These are phyloP conservation scores for Pogonophryne albipinna DNA, from an alignment of 2,797 vertebrate species.

Conservation along the genomic window DNA sequence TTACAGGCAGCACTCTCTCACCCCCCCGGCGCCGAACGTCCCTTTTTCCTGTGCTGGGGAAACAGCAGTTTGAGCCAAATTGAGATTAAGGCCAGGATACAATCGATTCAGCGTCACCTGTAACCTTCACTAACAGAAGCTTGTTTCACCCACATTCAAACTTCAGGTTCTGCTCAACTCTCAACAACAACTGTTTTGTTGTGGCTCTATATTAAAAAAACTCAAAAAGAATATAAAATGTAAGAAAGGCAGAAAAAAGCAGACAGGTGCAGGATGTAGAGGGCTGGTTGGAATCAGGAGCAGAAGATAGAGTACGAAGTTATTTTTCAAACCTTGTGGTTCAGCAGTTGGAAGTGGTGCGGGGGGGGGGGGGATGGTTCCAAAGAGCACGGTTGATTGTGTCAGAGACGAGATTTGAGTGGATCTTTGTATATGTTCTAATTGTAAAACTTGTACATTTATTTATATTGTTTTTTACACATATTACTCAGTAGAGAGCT, in stretches of 20 bases:
- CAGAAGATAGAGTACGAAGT: conserved; percentile 51
- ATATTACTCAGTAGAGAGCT: conserved; percentile 97
- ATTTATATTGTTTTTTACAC: conserved; percentile 99
- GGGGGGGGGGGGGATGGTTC: conserved; percentile 85
- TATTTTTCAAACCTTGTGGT: conserved; percentile 70
- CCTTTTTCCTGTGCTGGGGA: conserved; percentile 45
- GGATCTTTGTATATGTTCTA: conserved; percentile 95
- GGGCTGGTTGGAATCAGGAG: conserved; percentile 59
- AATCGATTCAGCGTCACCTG: conserved; percentile 72
- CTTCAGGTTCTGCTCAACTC: conserved; percentile 59
- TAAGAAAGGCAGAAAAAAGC: background rate
- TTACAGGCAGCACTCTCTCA: conserved; percentile 56
- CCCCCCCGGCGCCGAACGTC: conserved; percentile 48
- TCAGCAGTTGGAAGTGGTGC: conserved; percentile 68
- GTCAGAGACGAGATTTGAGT: conserved; percentile 88
- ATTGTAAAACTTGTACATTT: conserved; percentile 99
- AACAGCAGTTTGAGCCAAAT: conserved; percentile 81
- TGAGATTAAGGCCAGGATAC: conserved; percentile 85
- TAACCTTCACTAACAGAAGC: conserved; percentile 55
- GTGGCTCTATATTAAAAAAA: conserved; percentile 56
- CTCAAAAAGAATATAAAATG: conserved; percentile 10
- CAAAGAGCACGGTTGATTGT: conserved; percentile 95
- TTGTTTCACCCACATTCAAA: conserved; percentile 39
- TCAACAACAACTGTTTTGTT: conserved; percentile 40
- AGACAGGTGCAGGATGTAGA: conserved; percentile 40